Base-by-base conservation (phyloP, 2,888 invertebrate genomes). In the Antheraea yamamai region DNA sequence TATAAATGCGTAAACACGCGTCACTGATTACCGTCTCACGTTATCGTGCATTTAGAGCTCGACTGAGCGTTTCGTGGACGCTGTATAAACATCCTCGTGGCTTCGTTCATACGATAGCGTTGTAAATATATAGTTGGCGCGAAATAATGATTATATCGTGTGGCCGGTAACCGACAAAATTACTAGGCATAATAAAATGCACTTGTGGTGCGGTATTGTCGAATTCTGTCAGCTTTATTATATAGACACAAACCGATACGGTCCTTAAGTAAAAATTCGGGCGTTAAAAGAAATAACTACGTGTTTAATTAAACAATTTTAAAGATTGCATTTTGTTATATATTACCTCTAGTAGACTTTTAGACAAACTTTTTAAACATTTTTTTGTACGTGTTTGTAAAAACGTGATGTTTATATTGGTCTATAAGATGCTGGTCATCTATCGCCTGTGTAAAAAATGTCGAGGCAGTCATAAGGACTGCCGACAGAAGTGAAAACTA, bases 1-100 rank as follows among this genome's bases (percentile, higher is more conserved):
- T 55, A 84, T 81, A 84, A 82, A 82, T 87, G 83, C 83, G 87
- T 86, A 86, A 86, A 86, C 85, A 86, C 79, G 85, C 85, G 84
- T 85, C 87, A 82, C 79, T 77, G 73, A 73, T 68, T 73, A 72
- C 55, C 75, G 75, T 70, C 70, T 75, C 61, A 20, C 55, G 39
- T 55, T 61, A 73, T 58, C 61, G 55, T 39, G n/a, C 58, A 20
- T 61, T 58, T 35, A 39, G 61, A 30, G 30, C 73, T 35, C n/a
- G 39, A 3, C 8, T 39, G 39, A 35, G 39, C 70, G 70, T 70
- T 70, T 39, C n/a, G 39, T 12, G n/a, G 35, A 70, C 70, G 70
- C 20, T 39, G 39, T 39, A 39, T 70, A 70, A 70, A 70, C 70
- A 70, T 89, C 64, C 26, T 66, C 64, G 64, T 66, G 64, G 6